Evolutionary conservation across 2,888 invertebrate species (phyloP), one percentile per base, ranked within the genome.

Genomic region (Cantharis lateralis): DNA sequence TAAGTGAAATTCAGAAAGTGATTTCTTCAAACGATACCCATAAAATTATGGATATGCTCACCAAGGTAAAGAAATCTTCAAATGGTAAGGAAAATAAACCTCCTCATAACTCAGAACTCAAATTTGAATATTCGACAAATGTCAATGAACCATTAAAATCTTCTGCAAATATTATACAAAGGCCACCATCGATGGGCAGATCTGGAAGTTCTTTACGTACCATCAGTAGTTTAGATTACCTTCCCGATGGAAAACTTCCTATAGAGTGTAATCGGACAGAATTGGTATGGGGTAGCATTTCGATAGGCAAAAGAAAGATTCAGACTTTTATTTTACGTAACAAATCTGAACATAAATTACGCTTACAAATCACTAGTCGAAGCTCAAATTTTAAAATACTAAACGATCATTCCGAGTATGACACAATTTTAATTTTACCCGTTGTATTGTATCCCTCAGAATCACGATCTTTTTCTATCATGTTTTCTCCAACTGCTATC

Each of bases 251-350:
- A 5, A 87, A 87, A 82, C 80, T 90, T 10, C 91, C 92, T 0
- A 87, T 93, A 11, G 90, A 91, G 82, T 89, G 91, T 1, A 91
- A 91, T 0, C 89, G 90, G 62, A 87, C 88, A 10, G 90, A 91
- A 79, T 81, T 93, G 7, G 89, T 91, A 15, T 93, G 92, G 92
- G 91, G 91, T 26, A 91, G 92, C 81, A 86, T 91, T 2, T 91
- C 90, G 83, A 84, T 90, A 10, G 90, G 91, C 28, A 91, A 90
- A 78, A 88, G 87, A 15, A 88, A 88, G 0, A 88, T 87, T 0
- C 91, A 91, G 80, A 89, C 90, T 66, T 90, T 93, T 83, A 89
- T 89, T 20, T 87, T 91, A 73, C 90, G 91, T 76, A 93, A 93
- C 82, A 90, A 88, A 10, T 89, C 91, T 10, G 86, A 88, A 61